phyloP scores from a whole-genome alignment of 2,797 vertebrate species.

The Myoxocephalus aenaeus region DNA sequence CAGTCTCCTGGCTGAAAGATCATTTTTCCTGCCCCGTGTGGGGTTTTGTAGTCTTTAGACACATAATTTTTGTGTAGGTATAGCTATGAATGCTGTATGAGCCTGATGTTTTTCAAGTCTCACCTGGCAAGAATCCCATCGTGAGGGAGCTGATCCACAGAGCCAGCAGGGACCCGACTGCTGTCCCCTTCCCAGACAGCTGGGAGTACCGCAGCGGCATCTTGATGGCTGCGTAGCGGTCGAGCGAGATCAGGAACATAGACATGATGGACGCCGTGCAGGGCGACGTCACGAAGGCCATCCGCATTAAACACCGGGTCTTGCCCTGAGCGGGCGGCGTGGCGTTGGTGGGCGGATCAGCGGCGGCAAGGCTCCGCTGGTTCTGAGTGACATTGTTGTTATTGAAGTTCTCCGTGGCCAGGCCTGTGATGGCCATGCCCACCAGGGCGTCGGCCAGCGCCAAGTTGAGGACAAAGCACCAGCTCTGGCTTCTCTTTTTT shows the following conservation, averaged over 20 bases:
- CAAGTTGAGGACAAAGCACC: slow-evolving; percentile 91
- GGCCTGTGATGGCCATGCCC: slow-evolving; percentile 86
- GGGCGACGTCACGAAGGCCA: slow-evolving; percentile 88
- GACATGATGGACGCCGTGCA: slow-evolving; percentile 91
- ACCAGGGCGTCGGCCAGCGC: slow-evolving; percentile 89
- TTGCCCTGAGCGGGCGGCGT: slow-evolving; percentile 50
- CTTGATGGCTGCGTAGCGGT: slow-evolving; percentile 92
- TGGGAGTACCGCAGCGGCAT: slow-evolving; percentile 88
- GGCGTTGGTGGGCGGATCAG: background rate
- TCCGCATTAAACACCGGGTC: slow-evolving; percentile 85
- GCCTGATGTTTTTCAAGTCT: slow-evolving; percentile 12
- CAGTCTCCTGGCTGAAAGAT: background rate
- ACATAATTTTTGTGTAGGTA: background rate
- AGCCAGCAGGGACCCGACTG: slow-evolving; percentile 69
- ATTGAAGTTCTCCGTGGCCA: slow-evolving; percentile 84
- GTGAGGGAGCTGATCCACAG: slow-evolving; percentile 85
- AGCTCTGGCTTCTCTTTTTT: slow-evolving; percentile 83
- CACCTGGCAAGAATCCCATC: slow-evolving; percentile 88
- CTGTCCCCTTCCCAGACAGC: slow-evolving; percentile 79
- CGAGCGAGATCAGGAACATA: slow-evolving; percentile 90
- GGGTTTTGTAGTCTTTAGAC: background rate
- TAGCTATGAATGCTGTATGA: too few relatives aligned
- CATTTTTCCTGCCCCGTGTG: too few relatives aligned
- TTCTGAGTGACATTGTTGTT: background rate
- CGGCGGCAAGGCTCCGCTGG: background rate